phyloP scores from a whole-genome alignment of 2,797 vertebrate genomes.

The Melanotaenia pygmaea region DNA sequence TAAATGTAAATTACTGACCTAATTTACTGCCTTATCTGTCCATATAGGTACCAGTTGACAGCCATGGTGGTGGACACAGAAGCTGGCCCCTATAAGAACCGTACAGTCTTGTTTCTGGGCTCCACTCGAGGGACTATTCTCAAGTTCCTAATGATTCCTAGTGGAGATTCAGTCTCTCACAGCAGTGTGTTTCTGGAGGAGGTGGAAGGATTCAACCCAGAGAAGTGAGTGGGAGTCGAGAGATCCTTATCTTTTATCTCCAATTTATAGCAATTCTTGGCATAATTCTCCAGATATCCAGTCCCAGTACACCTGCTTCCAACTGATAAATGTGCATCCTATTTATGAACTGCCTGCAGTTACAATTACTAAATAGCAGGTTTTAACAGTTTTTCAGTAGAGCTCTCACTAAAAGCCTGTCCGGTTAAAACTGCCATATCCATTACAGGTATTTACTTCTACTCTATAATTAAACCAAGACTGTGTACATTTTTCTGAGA shows the following conservation, averaged over 20 bases:
- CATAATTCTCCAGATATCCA: conserved; percentile 17
- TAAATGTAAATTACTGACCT: conserved; percentile 16
- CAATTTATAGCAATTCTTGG: conserved; percentile 26
- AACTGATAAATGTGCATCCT: conserved; percentile 19
- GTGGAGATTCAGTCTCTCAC: conserved; percentile 70
- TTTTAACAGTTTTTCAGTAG: conserved; percentile 19
- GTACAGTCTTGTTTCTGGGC: conserved; percentile 92
- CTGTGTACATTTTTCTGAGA: not conserved
- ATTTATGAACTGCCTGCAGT: not conserved
- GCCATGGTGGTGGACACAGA: conserved; percentile 92
- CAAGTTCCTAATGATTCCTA: conserved; percentile 92
- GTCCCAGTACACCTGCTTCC: conserved; percentile 16
- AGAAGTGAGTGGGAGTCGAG: conserved; percentile 83
- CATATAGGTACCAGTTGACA: conserved; percentile 90
- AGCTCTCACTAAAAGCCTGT: conserved; percentile 7
- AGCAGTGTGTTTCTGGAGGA: conserved; percentile 90
- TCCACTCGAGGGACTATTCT: conserved; percentile 93
- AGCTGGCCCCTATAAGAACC: conserved; percentile 91
- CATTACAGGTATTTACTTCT: conserved; percentile 5
- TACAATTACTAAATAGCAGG: conserved; percentile 11
- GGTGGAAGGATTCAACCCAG: conserved; percentile 92
- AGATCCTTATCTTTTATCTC: conserved; percentile 26
- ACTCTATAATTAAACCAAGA: conserved; percentile 16
- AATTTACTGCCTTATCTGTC: conserved; percentile 1
- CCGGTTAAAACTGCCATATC: conserved; percentile 1